phyloP scores from a whole-genome alignment of 2,797 vertebrate genomes.

The Takifugu ocellatus region DNA sequence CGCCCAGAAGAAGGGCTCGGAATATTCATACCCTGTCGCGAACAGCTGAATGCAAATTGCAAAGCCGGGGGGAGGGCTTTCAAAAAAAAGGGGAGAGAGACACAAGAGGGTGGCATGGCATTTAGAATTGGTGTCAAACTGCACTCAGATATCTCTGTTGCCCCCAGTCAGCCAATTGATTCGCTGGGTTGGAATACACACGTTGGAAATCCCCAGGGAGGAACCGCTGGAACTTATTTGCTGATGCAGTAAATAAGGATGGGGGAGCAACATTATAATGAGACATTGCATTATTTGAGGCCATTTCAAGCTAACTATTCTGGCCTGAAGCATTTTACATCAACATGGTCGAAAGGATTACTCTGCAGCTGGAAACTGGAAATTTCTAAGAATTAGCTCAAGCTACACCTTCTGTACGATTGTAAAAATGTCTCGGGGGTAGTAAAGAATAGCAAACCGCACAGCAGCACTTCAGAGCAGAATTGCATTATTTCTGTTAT shows the following conservation, averaged over 20 bases:
- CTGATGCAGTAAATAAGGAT: slow-evolving; percentile 17
- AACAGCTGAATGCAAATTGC: slow-evolving; percentile 58
- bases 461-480: slow-evolving; percentile 4
- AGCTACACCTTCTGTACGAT: slow-evolving; percentile 28
- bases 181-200: slow-evolving; percentile 19
- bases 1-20: slow-evolving; percentile 42
- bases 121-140: slow-evolving; percentile 53
- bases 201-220: slow-evolving; percentile 32
- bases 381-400: slow-evolving; percentile 39
- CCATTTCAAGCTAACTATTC: slow-evolving; percentile 36
- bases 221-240: slow-evolving; percentile 29
- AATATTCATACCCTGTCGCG: slow-evolving; percentile 58
- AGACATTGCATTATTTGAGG: slow-evolving; percentile 48
- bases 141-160: slow-evolving; percentile 33
- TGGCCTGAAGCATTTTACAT: slow-evolving; percentile 42
- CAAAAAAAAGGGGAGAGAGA: slow-evolving; percentile 23
- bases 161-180: slow-evolving; percentile 40
- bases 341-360: slow-evolving; percentile 41
- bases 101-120: slow-evolving; percentile 36
- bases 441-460: slow-evolving; percentile 5
- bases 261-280: slow-evolving; percentile 18
- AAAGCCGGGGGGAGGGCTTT: slow-evolving; percentile 43
- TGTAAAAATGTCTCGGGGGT: slow-evolving; percentile 27
- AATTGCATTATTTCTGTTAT: slow-evolving; percentile 1
- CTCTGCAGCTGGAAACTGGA: slow-evolving; percentile 32